phyloP scores from a whole-genome alignment of 1,140 invertebrate genomes.

The Lutraria rhynchaena region DNA sequence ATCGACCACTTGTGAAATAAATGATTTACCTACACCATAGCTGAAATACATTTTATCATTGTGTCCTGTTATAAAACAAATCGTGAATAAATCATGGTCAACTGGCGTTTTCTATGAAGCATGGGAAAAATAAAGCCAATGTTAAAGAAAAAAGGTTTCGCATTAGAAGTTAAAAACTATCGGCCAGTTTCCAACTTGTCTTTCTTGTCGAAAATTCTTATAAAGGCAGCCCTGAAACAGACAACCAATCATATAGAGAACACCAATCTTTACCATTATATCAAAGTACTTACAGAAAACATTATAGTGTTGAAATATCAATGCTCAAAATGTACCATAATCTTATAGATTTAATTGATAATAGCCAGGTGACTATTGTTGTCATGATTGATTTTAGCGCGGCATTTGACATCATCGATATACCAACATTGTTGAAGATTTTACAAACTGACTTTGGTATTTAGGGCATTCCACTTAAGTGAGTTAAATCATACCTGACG shows the following conservation, averaged over 20 bases:
- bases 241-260: not conserved
- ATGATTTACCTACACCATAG: constrained; percentile 1
- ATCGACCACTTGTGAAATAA: constrained; percentile 8
- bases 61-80: constrained; percentile 12
- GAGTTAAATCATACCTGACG: constrained; percentile 18
- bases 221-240: constrained; percentile 15
- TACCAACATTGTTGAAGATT: constrained; percentile 10
- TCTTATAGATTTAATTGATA: not conserved
- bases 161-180: constrained; percentile 36
- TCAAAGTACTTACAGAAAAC: constrained; percentile 32
- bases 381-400: constrained; percentile 23
- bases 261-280: not conserved
- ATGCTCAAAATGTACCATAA: not conserved
- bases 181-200: constrained; percentile 19
- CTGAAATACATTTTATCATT: not conserved
- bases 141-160: constrained; percentile 39
- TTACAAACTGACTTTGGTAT: constrained; percentile 22
- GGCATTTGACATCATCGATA: constrained; percentile 37
- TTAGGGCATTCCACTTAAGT: constrained; percentile 13
- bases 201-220: constrained; percentile 21
- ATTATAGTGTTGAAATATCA: constrained; percentile 14
- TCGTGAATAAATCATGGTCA: not conserved
- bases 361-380: constrained; percentile 10
- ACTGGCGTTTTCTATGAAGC: constrained; percentile 15
- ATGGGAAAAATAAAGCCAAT: not conserved